Percentiles rank a stretch among this genome's conserved stretches.
These are phyloP conservation scores for Mya arenaria DNA, from an alignment of 1,140 invertebrate species.

Conservation along the genomic window DNA sequence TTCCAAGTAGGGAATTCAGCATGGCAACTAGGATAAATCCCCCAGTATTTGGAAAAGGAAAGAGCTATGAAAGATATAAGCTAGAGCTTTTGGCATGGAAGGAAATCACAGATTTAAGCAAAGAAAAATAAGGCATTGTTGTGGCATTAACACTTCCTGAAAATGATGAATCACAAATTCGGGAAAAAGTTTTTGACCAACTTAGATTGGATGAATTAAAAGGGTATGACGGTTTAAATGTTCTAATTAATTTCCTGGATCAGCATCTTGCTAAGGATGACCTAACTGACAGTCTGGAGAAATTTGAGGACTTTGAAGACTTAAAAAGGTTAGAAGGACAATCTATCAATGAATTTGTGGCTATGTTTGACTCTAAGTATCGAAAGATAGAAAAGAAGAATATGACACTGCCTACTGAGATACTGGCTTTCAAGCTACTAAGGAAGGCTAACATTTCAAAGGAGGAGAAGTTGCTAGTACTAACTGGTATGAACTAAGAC, in stretches of 20 bases:
- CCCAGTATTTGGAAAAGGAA: conserved; percentile 29
- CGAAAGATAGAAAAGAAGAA: conserved; percentile 60
- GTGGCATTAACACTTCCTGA: conserved; percentile 38
- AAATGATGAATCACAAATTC: conserved; percentile 40
- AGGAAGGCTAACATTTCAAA: conserved; percentile 60
- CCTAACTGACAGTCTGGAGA: conserved; percentile 49
- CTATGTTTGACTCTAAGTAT: conserved; percentile 50
- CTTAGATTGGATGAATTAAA: conserved; percentile 44
- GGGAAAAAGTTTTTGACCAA: conserved; percentile 36
- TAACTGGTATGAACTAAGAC: conserved; percentile 66
- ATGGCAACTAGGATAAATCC: conserved; percentile 28
- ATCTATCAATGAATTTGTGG: conserved; percentile 40
- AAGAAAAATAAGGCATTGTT: conserved; percentile 39
- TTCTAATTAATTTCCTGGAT: conserved; percentile 53
- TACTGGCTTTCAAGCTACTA: conserved; percentile 61
- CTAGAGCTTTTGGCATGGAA: conserved; percentile 41
- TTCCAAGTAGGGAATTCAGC: neutral
- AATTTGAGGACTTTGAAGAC: conserved; percentile 60
- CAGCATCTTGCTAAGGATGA: conserved; percentile 61
- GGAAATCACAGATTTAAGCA: conserved; percentile 14
- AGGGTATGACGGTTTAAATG: conserved; percentile 47
- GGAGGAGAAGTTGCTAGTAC: conserved; percentile 60
- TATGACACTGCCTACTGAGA: conserved; percentile 57
- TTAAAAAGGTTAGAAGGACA: conserved; percentile 32
- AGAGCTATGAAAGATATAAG: conserved; percentile 40